These are phyloP conservation scores for Andrena praecox DNA, from an alignment of 2,888 invertebrate species.

Conservation along the genomic window DNA sequence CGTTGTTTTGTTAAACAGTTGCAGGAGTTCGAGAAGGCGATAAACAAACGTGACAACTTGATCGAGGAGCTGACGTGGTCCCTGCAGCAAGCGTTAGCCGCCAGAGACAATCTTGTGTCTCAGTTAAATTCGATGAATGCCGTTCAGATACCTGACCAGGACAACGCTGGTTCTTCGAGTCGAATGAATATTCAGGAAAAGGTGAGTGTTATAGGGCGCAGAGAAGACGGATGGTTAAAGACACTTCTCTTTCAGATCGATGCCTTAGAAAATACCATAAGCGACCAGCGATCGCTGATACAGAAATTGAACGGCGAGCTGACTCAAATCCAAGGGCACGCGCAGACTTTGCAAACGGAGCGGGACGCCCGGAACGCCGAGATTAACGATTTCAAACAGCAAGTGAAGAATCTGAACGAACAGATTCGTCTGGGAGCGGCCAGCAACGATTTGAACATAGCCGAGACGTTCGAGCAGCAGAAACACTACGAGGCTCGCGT, in stretches of 20 bases:
- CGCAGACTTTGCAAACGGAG: conserved; percentile 86
- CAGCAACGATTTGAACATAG: conserved; percentile 72
- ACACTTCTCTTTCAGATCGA: conserved; percentile 79
- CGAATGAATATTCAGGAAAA: conserved; percentile 70
- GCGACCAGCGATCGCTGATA: conserved; percentile 71
- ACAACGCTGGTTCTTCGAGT: conserved; percentile 82
- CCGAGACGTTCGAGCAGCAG: conserved; percentile 76
- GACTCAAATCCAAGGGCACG: conserved; percentile 69
- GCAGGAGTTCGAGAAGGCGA: conserved; percentile 90
- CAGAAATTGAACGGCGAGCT: conserved; percentile 72
- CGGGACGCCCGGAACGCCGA: conserved; percentile 86
- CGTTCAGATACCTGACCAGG: conserved; percentile 85
- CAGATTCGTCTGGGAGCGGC: conserved; percentile 73
- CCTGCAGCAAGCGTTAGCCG: conserved; percentile 88
- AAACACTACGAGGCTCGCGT: conserved; percentile 79
- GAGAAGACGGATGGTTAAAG: no score
- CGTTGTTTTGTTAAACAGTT: conserved; percentile 79
- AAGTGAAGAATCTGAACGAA: conserved; percentile 78
- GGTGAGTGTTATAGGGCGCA: conserved; percentile 51
- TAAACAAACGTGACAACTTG: conserved; percentile 89
- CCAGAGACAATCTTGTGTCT: conserved; percentile 87
- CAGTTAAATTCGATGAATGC: conserved; percentile 88
- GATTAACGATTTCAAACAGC: conserved; percentile 77
- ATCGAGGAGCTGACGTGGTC: conserved; percentile 91
- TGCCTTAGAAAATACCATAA: conserved; percentile 74